These are phyloP conservation scores for Cylindroiulus punctatus DNA, from an alignment of 2,888 invertebrate species.

Conservation along the genomic window DNA sequence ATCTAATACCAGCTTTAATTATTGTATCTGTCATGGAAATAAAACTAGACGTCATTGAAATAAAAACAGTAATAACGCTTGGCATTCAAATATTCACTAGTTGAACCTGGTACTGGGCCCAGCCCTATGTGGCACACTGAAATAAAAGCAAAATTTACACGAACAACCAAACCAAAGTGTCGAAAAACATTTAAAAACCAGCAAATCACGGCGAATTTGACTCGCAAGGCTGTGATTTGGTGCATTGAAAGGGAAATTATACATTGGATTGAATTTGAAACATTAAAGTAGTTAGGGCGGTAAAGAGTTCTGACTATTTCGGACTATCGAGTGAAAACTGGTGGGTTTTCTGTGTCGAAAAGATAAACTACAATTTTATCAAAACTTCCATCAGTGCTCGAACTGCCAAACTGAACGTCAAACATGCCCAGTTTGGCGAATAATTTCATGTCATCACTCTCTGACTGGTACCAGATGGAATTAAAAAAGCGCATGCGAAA, in stretches of 20 bases:
- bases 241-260: background rate
- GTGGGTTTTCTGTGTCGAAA: constrained; percentile 57
- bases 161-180: background rate
- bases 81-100: background rate
- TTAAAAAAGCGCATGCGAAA: constrained; percentile 57
- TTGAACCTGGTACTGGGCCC: background rate
- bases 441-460: constrained; percentile 58
- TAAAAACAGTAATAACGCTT: background rate
- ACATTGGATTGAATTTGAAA: no score
- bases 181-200: background rate
- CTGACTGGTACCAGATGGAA: constrained; percentile 58
- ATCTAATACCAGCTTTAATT: background rate
- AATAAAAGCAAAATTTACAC: background rate
- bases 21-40: background rate
- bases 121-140: background rate
- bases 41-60: background rate
- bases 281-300: no score
- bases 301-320: background rate
- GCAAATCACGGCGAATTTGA: background rate
- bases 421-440: constrained; percentile 53
- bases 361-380: constrained; percentile 55
- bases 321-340: constrained; percentile 56
- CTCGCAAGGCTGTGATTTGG: background rate
- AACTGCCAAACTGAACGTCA: constrained; percentile 56
- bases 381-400: background rate